Base-by-base conservation (phyloP, 2,888 invertebrate genomes). In the Drosophila austrosaltans region DNA sequence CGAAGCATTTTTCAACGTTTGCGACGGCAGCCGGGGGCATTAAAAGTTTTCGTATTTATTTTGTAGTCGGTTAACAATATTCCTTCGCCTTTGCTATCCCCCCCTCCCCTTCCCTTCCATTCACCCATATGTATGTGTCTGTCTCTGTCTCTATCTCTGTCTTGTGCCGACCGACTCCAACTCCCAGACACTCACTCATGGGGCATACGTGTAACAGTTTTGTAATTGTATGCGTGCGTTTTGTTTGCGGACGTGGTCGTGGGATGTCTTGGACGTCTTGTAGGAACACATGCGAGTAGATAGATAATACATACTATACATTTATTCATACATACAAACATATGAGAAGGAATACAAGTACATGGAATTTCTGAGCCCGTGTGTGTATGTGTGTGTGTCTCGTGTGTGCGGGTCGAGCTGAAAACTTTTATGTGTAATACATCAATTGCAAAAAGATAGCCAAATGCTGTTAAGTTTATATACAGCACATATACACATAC, bases 361-460 rank as follows among this genome's bases (percentile, higher is more conserved):
- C 84, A 83, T 84, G 81, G 76, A 48, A 61, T 66, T 48, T 48
- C 22, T 48, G 10, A 48, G 25, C 48, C 68, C 61, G 69, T 67
- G 63, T 58, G 63, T 53, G 8, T 36, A 10, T 36, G 36, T 30
- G 56, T 53, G 57, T 63, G 58, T 64, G 59, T 65, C 56, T 53
- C 22, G 63, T 53, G 42, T 64, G 74, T 72, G 48, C 64, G 53
- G 71, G 63, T 70, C 64, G 73, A 73, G 79, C 83, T 85, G 85
- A 84, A 86, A 86, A 86, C 76, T 87, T 86, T 87, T 80, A 85
- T 90, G 89, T 88, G 90, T 90, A 90, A 90, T 90, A 90, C 90
- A 90, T 90, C 90, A 90, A 90, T 90, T 90, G 90, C 91, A 90
- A 91, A 90, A 90, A 90, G 85, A 89, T 90, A 91, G 90, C 85